Percentiles rank a stretch among this genome's conserved stretches.
Conservation (phyloP, 2,113 vertebrate species). For the Campylorhamphus procurvoides region DNA sequence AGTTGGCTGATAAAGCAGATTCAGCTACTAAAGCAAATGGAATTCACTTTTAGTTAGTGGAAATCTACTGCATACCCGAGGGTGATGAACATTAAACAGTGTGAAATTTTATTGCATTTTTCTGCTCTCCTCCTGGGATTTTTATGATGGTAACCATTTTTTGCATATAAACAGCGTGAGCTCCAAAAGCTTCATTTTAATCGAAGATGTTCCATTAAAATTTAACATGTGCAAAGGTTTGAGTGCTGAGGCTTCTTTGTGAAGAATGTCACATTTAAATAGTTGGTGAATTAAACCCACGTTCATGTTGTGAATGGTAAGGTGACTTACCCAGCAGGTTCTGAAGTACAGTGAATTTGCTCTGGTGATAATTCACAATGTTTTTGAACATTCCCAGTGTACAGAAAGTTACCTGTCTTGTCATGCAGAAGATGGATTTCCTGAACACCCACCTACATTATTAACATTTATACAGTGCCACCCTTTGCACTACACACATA, state of each 20-base stretch:
- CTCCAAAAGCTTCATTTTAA: conserved; percentile 58
- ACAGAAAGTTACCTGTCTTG: neutral
- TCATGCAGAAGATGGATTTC: neutral
- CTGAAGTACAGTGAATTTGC: neutral
- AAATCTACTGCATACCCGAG: conserved; percentile 64
- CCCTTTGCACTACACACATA: neutral
- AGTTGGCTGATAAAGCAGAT: conserved; percentile 31
- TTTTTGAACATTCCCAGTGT: neutral
- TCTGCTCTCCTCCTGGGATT: conserved; percentile 57
- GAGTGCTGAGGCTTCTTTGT: neutral
- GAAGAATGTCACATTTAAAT: conserved; percentile 36
- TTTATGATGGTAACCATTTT: conserved; percentile 44
- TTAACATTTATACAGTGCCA: neutral
- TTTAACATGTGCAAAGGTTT: conserved; percentile 21
- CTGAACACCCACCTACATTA: neutral
- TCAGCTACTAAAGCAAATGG: conserved; percentile 31
- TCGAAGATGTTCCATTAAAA: conserved; percentile 51
- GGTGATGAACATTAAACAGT: conserved; percentile 72
- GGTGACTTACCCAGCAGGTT: conserved; percentile 27
- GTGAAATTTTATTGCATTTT: conserved; percentile 68
- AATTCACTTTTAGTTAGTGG: conserved; percentile 68
- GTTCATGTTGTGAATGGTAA: neutral
- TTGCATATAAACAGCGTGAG: conserved; percentile 52
- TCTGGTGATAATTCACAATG: neutral
- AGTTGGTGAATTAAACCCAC: conserved; percentile 24